phyloP scores from a whole-genome alignment of 2,888 invertebrate species.

The Copidosoma aretas region DNA sequence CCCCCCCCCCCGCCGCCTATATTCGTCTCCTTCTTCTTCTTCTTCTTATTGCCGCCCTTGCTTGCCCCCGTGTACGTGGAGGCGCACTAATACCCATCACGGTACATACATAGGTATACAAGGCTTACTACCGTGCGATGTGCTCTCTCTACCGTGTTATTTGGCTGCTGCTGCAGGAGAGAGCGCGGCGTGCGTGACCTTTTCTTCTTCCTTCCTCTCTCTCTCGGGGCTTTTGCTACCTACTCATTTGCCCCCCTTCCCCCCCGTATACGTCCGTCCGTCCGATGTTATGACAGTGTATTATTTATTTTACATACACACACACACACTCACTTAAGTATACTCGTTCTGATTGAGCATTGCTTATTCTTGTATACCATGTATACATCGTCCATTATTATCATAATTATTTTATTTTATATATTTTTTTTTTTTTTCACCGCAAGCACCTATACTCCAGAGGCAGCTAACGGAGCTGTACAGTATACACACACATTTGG shows the following conservation, averaged over 20 bases:
- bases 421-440: neutral
- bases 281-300: neutral
- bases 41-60: too few relatives aligned
- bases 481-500: too few relatives aligned
- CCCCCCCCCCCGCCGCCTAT: too few relatives aligned
- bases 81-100: too few relatives aligned
- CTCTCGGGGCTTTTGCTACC: neutral
- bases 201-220: slow-evolving; percentile 41
- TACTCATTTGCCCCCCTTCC: too few relatives aligned
- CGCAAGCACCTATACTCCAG: too few relatives aligned
- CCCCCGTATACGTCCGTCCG: slow-evolving; percentile 21
- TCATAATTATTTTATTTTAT: neutral
- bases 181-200: neutral
- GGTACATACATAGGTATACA: too few relatives aligned
- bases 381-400: neutral
- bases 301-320: neutral
- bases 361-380: neutral
- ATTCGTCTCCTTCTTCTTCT: slow-evolving; percentile 2
- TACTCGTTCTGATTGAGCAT: too few relatives aligned
- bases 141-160: neutral
- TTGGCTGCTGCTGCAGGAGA: neutral
- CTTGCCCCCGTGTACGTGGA: too few relatives aligned
- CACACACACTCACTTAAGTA: too few relatives aligned
- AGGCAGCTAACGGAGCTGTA: too few relatives aligned
- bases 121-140: too few relatives aligned